These are phyloP conservation scores for Luffia ferchaultella DNA, from an alignment of 2,888 invertebrate species.

Conservation along the genomic window DNA sequence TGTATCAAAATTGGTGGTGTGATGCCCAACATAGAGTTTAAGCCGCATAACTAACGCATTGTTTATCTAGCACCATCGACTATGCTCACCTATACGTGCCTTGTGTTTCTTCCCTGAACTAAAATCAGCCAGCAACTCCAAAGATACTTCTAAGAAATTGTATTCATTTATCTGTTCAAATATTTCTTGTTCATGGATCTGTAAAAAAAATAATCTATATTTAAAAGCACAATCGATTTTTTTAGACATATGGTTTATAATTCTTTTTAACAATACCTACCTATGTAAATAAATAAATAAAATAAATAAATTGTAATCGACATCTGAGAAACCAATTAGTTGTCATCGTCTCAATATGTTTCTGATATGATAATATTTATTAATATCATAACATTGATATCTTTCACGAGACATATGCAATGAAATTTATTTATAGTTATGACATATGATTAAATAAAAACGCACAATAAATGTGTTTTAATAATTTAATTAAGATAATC, in stretches of 20 bases:
- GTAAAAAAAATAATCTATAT: slow-evolving; percentile 19
- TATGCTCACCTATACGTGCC: slow-evolving; percentile 34
- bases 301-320: not conserved
- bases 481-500: no score
- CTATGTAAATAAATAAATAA: no score
- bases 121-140: slow-evolving; percentile 44
- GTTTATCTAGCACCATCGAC: no score
- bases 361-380: not conserved
- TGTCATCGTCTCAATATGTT: not conserved
- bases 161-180: slow-evolving; percentile 32
- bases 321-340: not conserved
- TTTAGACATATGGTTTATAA: not conserved
- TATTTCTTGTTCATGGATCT: slow-evolving; percentile 41
- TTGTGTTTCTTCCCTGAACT: slow-evolving; percentile 34
- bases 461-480: no score
- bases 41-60: no score
- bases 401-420: no score
- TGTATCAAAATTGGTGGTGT: no score
- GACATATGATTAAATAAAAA: no score
- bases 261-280: not conserved
- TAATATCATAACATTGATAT: no score
- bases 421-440: no score
- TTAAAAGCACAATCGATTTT: not conserved
- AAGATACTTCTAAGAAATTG: slow-evolving; percentile 37
- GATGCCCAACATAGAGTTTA: no score